These are phyloP conservation scores for Eumacrocentrus americanus DNA, from an alignment of 2,888 invertebrate species.

Conservation along the genomic window DNA sequence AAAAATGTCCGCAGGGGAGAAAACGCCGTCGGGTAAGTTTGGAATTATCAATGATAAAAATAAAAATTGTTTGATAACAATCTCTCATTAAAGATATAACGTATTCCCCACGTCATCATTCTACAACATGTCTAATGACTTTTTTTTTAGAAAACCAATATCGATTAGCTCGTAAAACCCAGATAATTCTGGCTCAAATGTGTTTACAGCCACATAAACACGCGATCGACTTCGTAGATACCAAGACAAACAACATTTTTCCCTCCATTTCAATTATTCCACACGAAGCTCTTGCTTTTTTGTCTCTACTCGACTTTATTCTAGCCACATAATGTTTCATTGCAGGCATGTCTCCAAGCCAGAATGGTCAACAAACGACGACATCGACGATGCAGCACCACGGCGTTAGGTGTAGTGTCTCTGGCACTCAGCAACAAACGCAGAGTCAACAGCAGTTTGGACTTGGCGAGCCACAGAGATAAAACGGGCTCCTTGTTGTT, in stretches of 20 bases:
- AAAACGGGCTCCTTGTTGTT: slow-evolving; percentile 54
- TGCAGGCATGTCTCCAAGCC: slow-evolving; percentile 61
- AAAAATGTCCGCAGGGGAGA: slow-evolving; percentile 78
- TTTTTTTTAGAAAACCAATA: not conserved
- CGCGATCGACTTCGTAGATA: not conserved
- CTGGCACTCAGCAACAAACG: slow-evolving; percentile 53
- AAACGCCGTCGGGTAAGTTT: slow-evolving; percentile 61
- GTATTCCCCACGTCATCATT: no score
- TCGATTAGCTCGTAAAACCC: not conserved
- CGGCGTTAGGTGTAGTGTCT: slow-evolving; percentile 60
- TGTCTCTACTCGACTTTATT: not conserved
- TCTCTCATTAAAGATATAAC: not conserved
- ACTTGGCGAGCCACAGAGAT: slow-evolving; percentile 61
- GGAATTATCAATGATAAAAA: not conserved
- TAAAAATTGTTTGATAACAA: not conserved
- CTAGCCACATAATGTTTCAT: not conserved
- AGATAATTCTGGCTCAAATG: not conserved
- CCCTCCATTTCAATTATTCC: not conserved
- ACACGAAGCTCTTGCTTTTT: not conserved
- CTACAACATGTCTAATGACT: no score
- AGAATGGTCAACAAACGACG: slow-evolving; percentile 61
- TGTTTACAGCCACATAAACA: not conserved
- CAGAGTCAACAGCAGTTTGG: slow-evolving; percentile 57
- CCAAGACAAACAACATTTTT: no score
- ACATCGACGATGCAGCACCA: slow-evolving; percentile 61